These are phyloP conservation scores for Camponotus fellah DNA, from an alignment of 2,888 invertebrate species.

Conservation along the genomic window DNA sequence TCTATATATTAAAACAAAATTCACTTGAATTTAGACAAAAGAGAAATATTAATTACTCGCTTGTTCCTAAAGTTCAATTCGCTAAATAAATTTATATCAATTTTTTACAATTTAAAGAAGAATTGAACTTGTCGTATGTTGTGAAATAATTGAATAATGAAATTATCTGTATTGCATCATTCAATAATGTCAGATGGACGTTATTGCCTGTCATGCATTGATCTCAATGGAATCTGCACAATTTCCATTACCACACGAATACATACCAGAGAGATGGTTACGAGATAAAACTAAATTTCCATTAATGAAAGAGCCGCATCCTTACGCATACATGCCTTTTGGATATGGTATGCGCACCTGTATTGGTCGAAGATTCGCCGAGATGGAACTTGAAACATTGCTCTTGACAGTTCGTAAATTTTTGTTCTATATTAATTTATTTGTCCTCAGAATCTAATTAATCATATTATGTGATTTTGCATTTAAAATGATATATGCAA, in stretches of 20 bases:
- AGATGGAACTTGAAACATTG: slow-evolving; percentile 89
- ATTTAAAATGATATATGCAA: not conserved
- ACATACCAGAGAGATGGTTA: slow-evolving; percentile 91
- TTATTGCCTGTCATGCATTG: slow-evolving; percentile 78
- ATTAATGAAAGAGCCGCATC: slow-evolving; percentile 87
- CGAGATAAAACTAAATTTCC: slow-evolving; percentile 85
- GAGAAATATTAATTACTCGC: no score
- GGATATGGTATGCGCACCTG: slow-evolving; percentile 91
- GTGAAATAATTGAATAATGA: no score
- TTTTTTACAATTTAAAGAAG: no score
- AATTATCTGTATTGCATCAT: no score
- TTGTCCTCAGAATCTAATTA: not conserved
- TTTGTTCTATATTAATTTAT: not conserved
- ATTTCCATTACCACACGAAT: slow-evolving; percentile 88
- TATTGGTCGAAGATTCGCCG: slow-evolving; percentile 91
- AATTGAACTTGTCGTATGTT: no score
- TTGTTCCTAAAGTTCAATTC: no score
- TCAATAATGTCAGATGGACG: slow-evolving; percentile 70
- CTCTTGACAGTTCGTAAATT: slow-evolving; percentile 82
- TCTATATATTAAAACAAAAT: no score
- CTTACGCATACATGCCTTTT: slow-evolving; percentile 89
- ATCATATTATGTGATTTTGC: not conserved
- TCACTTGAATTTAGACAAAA: no score
- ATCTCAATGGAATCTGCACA: slow-evolving; percentile 84
- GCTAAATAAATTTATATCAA: no score